phyloP scores from a whole-genome alignment of 2,888 invertebrate species.

The Melinopterus prodromus region DNA sequence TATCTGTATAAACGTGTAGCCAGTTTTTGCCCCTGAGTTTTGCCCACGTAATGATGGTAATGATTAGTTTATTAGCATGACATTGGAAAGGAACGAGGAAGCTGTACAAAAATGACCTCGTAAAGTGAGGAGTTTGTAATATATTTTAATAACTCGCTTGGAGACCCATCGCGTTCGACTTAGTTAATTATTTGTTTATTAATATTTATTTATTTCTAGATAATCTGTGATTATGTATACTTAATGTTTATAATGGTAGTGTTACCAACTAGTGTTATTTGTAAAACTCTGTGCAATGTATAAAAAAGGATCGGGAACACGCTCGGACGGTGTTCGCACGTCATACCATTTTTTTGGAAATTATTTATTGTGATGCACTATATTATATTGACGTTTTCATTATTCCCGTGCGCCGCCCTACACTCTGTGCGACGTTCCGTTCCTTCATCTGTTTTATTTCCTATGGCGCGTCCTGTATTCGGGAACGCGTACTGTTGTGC shows the following conservation, averaged over 20 bases:
- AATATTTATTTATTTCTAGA: slow-evolving; percentile 53
- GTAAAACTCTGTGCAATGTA: slow-evolving; percentile 48
- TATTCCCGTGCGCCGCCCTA: neutral
- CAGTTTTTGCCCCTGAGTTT: slow-evolving; percentile 27
- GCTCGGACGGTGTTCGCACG: slow-evolving; percentile 44
- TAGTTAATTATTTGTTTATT: slow-evolving; percentile 37
- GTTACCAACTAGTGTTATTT: slow-evolving; percentile 53
- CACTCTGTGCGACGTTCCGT: slow-evolving; percentile 12
- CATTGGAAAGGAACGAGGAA: slow-evolving; percentile 6
- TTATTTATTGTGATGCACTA: slow-evolving; percentile 36
- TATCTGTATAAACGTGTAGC: slow-evolving; percentile 39
- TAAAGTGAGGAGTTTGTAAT: slow-evolving; percentile 44
- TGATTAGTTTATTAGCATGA: no score
- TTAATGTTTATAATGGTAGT: slow-evolving; percentile 52
- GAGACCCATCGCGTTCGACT: slow-evolving; percentile 30
- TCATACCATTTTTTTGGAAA: slow-evolving; percentile 24
- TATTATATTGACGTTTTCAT: slow-evolving; percentile 20
- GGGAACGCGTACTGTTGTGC: slow-evolving; percentile 51
- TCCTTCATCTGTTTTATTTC: slow-evolving; percentile 27
- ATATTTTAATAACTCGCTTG: slow-evolving; percentile 52
- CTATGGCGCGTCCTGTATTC: slow-evolving; percentile 24
- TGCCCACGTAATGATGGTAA: neutral
- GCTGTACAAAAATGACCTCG: slow-evolving; percentile 45
- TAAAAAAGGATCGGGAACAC: slow-evolving; percentile 39
- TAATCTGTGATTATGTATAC: slow-evolving; percentile 59